Evolutionary conservation across 2,888 invertebrate genomes (phyloP), one percentile per base, ranked within the genome.

Genomic region (Plebejus melissa): DNA sequence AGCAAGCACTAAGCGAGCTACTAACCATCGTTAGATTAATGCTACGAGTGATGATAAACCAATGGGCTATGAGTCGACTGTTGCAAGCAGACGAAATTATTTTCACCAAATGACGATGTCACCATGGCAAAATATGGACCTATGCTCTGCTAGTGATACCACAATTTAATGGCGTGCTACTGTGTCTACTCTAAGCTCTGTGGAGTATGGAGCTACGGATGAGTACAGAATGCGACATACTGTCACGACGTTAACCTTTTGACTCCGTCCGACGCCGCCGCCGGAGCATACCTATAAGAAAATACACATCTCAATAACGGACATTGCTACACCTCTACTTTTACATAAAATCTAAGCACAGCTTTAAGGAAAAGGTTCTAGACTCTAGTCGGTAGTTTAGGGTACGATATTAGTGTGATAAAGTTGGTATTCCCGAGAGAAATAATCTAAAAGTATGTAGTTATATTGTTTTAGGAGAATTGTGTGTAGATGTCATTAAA

Each of bases 221-320:
- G 65, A 32, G 32, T 4, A 58, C 36, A 22, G 74, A 69, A 57
- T 77, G 77, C 78, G 77, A 79, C 79, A 77, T 77, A 77, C 77
- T 76, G 76, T 77, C 77, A 77, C 76, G 75, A 65, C 60, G 76
- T 75, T 77, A 86, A 88, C 88, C 88, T 88, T 81, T 84, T 82
- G 65, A 80, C 81, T 69, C 79, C 81, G 41, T 41, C 50, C 46
- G 50, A 46, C 76, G 78, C 78, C 3, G 86, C 80, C 54, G 86
- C 80, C 79, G 85, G 80, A 36, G 82, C 86, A 85, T 88, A 88
- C 88, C 88, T 88, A 88, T 58, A 79, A 79, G 50, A 82, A 80
- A 85, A 84, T 79, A 75, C 50, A 75, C 32, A 54, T 50, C 32
- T 65, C 60, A 60, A 11, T 60, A 60, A 1, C 4, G 22, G 28